These are phyloP conservation scores for Platycnemis pennipes DNA, from an alignment of 2,888 invertebrate genomes.

Conservation along the genomic window DNA sequence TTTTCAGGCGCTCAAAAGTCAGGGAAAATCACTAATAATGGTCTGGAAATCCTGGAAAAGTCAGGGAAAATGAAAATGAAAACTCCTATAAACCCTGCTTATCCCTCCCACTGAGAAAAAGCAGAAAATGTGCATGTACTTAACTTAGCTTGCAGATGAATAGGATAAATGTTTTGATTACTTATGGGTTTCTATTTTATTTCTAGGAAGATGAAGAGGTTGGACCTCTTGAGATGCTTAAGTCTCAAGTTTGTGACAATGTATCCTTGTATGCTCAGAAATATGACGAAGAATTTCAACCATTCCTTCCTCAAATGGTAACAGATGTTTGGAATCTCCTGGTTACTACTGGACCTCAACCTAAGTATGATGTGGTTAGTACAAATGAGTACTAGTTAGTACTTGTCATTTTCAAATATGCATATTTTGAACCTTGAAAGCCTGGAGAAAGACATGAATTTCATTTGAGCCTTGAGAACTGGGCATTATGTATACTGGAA, in stretches of 20 bases:
- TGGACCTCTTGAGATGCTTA: slow-evolving; percentile 93
- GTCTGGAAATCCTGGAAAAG: too few relatives aligned
- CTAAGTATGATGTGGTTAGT: slow-evolving; percentile 93
- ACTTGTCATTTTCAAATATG: too few relatives aligned
- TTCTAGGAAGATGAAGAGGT: slow-evolving; percentile 90
- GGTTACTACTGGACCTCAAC: slow-evolving; percentile 90
- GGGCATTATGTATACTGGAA: too few relatives aligned
- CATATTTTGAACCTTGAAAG: too few relatives aligned
- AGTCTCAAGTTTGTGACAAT: slow-evolving; percentile 98
- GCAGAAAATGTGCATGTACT: neutral
- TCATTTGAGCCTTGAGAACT: too few relatives aligned
- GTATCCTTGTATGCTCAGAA: slow-evolving; percentile 97
- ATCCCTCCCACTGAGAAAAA: too few relatives aligned
- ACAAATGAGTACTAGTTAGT: too few relatives aligned
- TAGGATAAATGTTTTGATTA: neutral
- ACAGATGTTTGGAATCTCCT: slow-evolving; percentile 96
- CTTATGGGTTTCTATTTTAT: slow-evolving; percentile 69
- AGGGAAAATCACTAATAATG: too few relatives aligned
- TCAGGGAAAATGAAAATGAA: too few relatives aligned
- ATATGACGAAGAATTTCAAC: slow-evolving; percentile 98
- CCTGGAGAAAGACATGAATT: too few relatives aligned
- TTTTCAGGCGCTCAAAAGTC: too few relatives aligned
- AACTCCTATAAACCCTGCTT: too few relatives aligned
- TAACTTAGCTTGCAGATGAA: neutral
- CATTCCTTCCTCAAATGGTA: slow-evolving; percentile 95